phyloP scores from a whole-genome alignment of 2,113 vertebrate species.

The Athene noctua region DNA sequence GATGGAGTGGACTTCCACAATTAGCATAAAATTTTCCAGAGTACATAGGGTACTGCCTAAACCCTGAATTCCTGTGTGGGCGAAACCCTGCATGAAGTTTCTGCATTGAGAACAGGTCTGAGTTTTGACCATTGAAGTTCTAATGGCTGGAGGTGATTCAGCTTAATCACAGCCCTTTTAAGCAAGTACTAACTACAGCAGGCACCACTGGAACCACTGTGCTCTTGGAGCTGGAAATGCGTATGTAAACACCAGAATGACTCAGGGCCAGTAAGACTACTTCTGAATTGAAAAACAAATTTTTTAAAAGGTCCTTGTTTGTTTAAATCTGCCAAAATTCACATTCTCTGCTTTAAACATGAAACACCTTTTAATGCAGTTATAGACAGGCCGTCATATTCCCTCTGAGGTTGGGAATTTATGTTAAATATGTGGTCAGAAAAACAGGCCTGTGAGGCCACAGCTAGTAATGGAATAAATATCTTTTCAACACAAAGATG shows the following conservation, averaged over 20 bases:
- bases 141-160: not conserved
- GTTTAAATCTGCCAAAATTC: not conserved
- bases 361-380: not conserved
- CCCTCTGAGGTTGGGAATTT: not conserved
- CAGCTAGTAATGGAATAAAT: not conserved
- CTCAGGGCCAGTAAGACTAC: not conserved
- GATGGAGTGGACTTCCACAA: not conserved
- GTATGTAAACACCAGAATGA: not conserved
- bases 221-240: not conserved
- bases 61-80: not conserved
- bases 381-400: not conserved
- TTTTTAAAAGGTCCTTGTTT: not conserved
- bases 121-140: not conserved
- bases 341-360: not conserved
- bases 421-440: not conserved
- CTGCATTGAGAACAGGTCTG: not conserved
- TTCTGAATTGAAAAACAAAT: not conserved
- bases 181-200: not conserved
- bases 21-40: fast-evolving
- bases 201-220: not conserved
- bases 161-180: not conserved
- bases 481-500: not conserved
- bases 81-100: not conserved
- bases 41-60: not conserved
- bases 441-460: not conserved